Evolutionary conservation across 2,797 vertebrate species (phyloP).

Genomic region (Peromyscus melanophrys): DNA sequence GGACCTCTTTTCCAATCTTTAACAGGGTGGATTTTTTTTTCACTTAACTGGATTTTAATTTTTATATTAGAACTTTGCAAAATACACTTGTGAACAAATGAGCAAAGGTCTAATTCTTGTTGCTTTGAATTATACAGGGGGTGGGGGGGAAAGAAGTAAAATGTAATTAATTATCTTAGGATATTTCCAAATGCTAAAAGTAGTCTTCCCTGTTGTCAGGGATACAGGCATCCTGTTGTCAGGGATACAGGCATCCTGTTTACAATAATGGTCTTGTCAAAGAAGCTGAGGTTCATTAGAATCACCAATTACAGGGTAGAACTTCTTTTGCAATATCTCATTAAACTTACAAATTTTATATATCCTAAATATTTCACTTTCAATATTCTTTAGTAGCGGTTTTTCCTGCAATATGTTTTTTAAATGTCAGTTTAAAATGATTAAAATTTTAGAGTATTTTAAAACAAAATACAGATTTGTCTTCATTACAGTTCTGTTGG

Average conservation of each 20-base stretch:
- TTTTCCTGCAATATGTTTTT: conserved; percentile 73
- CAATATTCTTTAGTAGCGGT: conserved; percentile 47
- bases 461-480: conserved; percentile 76
- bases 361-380: conserved; percentile 63
- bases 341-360: conserved; percentile 71
- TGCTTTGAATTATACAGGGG: not conserved
- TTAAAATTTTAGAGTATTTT: conserved; percentile 76
- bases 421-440: conserved; percentile 75
- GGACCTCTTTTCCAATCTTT: not conserved
- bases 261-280: conserved; percentile 69
- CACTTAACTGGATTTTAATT: conserved; percentile 29
- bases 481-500: conserved; percentile 67
- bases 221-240: conserved; percentile 40
- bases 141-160: conserved; percentile 56
- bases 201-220: conserved; percentile 74
- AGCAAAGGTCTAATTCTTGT: conserved; percentile 55
- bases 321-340: conserved; percentile 65
- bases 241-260: conserved; percentile 47
- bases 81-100: conserved; percentile 47
- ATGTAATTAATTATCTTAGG: conserved; percentile 72
- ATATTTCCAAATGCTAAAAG: conserved; percentile 62
- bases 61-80: not conserved
- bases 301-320: conserved; percentile 57
- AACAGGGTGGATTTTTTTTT: not conserved
- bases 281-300: conserved; percentile 72